Conservation (phyloP, 2,113 vertebrate genomes). For the Pyxicephalus adspersus region DNA sequence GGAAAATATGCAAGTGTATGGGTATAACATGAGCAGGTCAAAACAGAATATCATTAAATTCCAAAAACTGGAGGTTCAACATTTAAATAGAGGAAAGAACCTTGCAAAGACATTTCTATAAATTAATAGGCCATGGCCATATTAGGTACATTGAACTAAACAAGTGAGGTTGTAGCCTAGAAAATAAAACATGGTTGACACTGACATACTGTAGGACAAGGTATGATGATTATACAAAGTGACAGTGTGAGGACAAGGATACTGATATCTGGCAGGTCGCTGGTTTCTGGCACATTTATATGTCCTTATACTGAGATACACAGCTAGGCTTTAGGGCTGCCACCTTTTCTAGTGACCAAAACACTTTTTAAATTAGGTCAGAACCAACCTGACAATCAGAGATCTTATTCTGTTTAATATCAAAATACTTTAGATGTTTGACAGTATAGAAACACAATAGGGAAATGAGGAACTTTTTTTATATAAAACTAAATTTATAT, state of each 20-base stretch:
- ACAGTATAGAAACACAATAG: not conserved
- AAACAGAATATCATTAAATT: not conserved
- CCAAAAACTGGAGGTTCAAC: not conserved
- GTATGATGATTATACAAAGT: conserved; percentile 29
- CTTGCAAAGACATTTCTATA: not conserved
- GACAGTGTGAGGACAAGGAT: conserved; percentile 14
- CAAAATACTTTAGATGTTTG: not conserved
- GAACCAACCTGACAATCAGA: not conserved
- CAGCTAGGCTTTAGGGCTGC: not conserved
- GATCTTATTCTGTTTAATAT: not conserved
- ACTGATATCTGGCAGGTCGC: conserved; percentile 2
- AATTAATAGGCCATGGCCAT: conserved; percentile 12
- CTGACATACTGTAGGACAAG: conserved; percentile 16
- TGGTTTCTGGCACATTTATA: not conserved
- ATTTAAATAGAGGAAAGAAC: no score
- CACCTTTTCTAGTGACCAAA: not conserved
- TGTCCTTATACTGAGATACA: not conserved
- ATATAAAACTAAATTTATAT: no score
- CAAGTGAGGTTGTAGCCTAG: not conserved
- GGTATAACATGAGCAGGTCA: not conserved
- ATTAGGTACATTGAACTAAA: not conserved
- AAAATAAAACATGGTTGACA: conserved; percentile 24
- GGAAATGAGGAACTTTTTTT: no score
- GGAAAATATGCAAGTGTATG: not conserved
- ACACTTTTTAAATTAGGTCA: conserved; percentile 17